Evolutionary conservation across 2,113 vertebrate genomes (phyloP).

Genomic region (Triplophysa rosa): DNA sequence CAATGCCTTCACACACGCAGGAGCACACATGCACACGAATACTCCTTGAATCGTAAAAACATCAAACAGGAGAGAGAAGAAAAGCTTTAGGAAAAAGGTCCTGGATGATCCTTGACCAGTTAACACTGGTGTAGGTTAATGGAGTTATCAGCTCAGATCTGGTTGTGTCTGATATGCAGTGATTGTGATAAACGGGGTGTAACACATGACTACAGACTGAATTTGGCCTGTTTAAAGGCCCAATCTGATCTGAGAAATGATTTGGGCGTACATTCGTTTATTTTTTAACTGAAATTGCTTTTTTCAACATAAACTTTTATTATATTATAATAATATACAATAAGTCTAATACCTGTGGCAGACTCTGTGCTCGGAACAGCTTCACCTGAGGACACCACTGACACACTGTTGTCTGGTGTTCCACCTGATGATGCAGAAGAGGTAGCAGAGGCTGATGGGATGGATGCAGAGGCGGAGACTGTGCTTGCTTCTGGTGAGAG

Average conservation of each 20-base stretch:
- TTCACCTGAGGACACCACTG: conserved; percentile 86
- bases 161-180: not conserved
- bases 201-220: too few species aligned
- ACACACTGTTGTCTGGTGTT: conserved; percentile 78
- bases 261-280: too few species aligned
- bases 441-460: conserved; percentile 63
- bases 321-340: too few species aligned
- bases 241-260: too few species aligned
- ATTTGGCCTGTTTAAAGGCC: too few species aligned
- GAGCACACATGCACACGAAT: not conserved
- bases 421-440: conserved; percentile 61
- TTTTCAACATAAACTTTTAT: too few species aligned
- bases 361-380: conserved; percentile 72
- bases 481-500: conserved; percentile 51
- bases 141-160: not conserved
- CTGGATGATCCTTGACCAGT: too few species aligned
- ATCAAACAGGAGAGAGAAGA: not conserved
- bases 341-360: conserved; percentile 62
- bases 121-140: too few species aligned
- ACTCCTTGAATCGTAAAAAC: not conserved
- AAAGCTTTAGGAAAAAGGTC: not conserved
- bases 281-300: too few species aligned
- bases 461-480: conserved; percentile 60
- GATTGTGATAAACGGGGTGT: not conserved
- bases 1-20: not conserved